These are phyloP conservation scores for Alca torda DNA, from an alignment of 2,797 vertebrate genomes.

Conservation along the genomic window DNA sequence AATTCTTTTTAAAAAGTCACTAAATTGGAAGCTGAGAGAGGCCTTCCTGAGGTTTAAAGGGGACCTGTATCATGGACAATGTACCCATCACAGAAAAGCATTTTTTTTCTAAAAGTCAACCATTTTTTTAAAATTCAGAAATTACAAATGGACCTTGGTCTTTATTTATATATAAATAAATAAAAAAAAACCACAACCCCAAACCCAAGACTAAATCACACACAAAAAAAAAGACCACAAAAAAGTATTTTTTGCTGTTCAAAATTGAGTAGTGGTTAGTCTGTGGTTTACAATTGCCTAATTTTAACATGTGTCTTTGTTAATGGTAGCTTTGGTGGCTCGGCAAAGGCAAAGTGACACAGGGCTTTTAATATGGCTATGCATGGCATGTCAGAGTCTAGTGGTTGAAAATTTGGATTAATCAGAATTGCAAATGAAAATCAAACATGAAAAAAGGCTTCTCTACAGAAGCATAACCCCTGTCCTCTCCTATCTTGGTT, in stretches of 20 bases:
- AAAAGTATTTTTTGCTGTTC: not conserved
- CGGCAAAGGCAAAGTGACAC: not conserved
- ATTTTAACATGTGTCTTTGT: not conserved
- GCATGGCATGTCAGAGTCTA: not conserved
- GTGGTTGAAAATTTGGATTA: not conserved
- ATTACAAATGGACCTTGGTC: not conserved
- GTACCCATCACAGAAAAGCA: not conserved
- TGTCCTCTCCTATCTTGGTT: not conserved
- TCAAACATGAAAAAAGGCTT: not conserved
- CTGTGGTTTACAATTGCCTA: not conserved
- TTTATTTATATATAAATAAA: not conserved
- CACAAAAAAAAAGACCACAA: not conserved
- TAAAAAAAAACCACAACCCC: not conserved
- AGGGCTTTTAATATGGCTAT: not conserved
- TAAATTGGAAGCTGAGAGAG: constrained; percentile 6
- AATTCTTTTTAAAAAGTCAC: constrained; percentile 55
- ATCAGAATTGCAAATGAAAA: not conserved
- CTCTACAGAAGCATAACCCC: not conserved
- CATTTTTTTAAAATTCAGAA: not conserved
- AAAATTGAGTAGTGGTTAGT: not conserved
- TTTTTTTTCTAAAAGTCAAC: not conserved
- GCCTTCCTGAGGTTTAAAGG: constrained; percentile 3
- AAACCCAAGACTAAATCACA: not conserved
- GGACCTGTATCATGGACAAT: not conserved
- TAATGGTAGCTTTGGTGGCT: not conserved